Evolutionary conservation across 2,797 vertebrate genomes (phyloP), one percentile per base, ranked within the genome.

Genomic region (Melanotaenia nigrans): DNA sequence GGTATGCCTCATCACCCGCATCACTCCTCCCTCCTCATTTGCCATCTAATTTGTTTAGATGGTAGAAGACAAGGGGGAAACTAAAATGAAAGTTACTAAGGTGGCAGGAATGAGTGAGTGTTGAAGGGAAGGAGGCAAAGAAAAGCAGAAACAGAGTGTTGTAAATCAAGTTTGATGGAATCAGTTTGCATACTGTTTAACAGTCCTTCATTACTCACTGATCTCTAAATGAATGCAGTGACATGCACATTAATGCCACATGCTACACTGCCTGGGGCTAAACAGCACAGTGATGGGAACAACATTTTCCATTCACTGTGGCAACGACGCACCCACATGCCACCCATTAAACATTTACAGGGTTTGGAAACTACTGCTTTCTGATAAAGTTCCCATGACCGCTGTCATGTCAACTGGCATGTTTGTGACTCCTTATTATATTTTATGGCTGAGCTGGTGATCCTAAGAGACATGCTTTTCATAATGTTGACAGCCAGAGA

Each of bases 31-130:
- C 79, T 71, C 78, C 87, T 90, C 82, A 85, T 89, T 90, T 87
- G 79, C 69, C 77, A 74, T 66, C 73, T 88, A 86, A 91, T 92
- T 92, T 92, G 89, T 90, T 86, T 82, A 82, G 78, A 81, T 81
- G 74, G 61, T 22, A 54, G 68, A 70, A 70, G 42, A 75, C 62
- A 57, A 36, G n/a, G 74, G 47, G 59, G 63, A 56, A 72, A 63
- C 24, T 35, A 65, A 53, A 62, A 79, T 4, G 65, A 73, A 70
- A 65, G 68, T 35, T 47, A 69, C 24, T 4, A 66, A 79, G 74
- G 77, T 79, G 22, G 62, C 49, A 64, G 59, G 47, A 14, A 53
- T 22, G 25, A 25, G 55, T 38, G 59, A 33, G 68, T 24, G 82
- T 38, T 62, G 32, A 61, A 63, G 28, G n/a, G 30, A 42, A 47